These are phyloP conservation scores for Perizoma flavofasciatum DNA, from an alignment of 2,888 invertebrate species.

Conservation along the genomic window DNA sequence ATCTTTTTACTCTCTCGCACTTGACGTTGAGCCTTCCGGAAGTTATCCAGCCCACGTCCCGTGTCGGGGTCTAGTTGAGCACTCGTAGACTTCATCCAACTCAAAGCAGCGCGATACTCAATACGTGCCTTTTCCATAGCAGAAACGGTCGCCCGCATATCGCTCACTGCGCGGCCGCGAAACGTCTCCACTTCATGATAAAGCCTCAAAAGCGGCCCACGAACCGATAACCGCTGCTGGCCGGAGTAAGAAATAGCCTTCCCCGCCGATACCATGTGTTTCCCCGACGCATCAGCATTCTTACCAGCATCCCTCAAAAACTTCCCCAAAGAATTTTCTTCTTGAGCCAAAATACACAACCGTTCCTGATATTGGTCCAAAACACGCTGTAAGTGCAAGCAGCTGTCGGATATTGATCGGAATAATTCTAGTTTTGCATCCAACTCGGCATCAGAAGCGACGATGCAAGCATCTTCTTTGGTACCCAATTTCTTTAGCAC, in stretches of 20 bases:
- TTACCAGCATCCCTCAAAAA: slow-evolving; percentile 97
- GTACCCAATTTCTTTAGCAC: slow-evolving; percentile 96
- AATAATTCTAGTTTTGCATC: slow-evolving; percentile 98
- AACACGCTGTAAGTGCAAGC: slow-evolving; percentile 92
- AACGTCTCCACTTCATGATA: slow-evolving; percentile 99
- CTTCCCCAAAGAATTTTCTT: slow-evolving; percentile 96
- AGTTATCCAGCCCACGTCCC: slow-evolving; percentile 96
- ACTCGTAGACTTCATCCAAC: slow-evolving; percentile 99
- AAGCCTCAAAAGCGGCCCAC: slow-evolving; percentile 93
- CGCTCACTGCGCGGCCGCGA: slow-evolving; percentile 95
- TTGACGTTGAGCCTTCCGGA: slow-evolving; percentile 94
- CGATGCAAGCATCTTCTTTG: slow-evolving; percentile 98
- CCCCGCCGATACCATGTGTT: slow-evolving; percentile 86
- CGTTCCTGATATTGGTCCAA: slow-evolving; percentile 97
- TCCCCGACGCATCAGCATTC: slow-evolving; percentile 91
- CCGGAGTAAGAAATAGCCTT: slow-evolving; percentile 94
- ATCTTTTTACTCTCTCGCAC: slow-evolving; percentile 91
- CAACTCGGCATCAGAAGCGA: slow-evolving; percentile 97
- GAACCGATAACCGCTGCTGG: slow-evolving; percentile 94
- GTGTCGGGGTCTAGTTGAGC: slow-evolving; percentile 98
- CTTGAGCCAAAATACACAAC: slow-evolving; percentile 95
- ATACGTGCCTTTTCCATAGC: slow-evolving; percentile 98
- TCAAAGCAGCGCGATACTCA: slow-evolving; percentile 96
- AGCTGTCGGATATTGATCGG: slow-evolving; percentile 96
- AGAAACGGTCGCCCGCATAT: slow-evolving; percentile 94